Base-by-base conservation (phyloP, 1,140 invertebrate genomes). In the Drosophila pseudoananassae region DNA sequence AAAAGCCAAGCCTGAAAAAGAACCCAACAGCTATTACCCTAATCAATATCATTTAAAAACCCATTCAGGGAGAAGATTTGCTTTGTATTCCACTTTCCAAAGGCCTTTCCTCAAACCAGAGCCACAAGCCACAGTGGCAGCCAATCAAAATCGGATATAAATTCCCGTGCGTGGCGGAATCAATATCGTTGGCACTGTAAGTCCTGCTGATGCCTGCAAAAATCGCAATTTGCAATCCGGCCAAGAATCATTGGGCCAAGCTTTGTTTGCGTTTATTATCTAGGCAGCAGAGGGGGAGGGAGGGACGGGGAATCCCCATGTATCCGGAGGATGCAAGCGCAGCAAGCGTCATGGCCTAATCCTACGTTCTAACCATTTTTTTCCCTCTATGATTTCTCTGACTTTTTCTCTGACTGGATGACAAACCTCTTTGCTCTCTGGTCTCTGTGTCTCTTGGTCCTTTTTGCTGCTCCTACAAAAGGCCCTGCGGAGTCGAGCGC, bases 401-500 rank as follows among this genome's bases (percentile, higher is more conserved):
- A 36, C 33, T 36, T 36, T 36, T 36, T 36, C 33, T 36, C 10
- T 12, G 33, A 36, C 33, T 36, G 33, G 33, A 36, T 36, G 33
- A n/a, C 33, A n/a, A 12, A 36, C 33, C 33, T 36, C 33, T 36
- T 36, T 5, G 25, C 25, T 27, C 25, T 27, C 33, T 36, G 33
- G 33, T 9, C 25, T 5, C 25, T 6, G 12, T 12, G 33, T 36
- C 12, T 5, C 4, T 6, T 36, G 33, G 33, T 36, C 12, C 33
- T 36, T 10, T 36, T n/a, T 36, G 10, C 10, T 5, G 33, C 20
- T 27, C 25, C 27, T 2, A 3, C 87, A 12, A 36, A 36, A 94
- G 94, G 94, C 94, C 12, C 91, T 99, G 84, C 94, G 96, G 45
- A 95, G 95, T 69, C 94, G 98, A 75, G 97, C 97, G 15, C 95